A percentile compares a stretch with the other conserved stretches of the same genome.
Conservation (phyloP, 2,797 vertebrate species). For the Epinephelus awoara region DNA sequence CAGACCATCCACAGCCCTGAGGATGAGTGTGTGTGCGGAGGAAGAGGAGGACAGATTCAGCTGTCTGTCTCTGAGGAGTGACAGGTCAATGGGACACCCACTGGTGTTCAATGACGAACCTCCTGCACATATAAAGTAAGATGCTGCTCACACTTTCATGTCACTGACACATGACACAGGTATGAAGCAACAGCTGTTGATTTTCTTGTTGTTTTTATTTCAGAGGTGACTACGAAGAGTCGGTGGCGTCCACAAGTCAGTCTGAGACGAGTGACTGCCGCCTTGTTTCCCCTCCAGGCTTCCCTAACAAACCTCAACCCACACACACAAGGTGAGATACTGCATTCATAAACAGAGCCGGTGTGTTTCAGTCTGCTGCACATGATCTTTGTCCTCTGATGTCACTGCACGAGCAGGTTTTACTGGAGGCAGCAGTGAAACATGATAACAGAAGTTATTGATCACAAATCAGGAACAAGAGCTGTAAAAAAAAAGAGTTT, state of each 20-base stretch:
- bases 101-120: fast-evolving
- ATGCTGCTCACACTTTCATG: not conserved
- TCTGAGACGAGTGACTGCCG: not conserved
- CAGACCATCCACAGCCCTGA: not conserved
- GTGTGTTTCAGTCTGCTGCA: no score
- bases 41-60: not conserved
- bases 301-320: no score
- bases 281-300: not conserved
- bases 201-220: not conserved
- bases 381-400: no score
- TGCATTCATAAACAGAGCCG: no score
- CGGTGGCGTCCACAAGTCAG: not conserved
- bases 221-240: no score
- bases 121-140: not conserved
- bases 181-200: not conserved
- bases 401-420: not conserved
- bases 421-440: not conserved
- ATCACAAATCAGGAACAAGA: not conserved
- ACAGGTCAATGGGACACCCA: not conserved
- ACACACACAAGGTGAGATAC: not conserved
- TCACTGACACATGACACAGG: not conserved
- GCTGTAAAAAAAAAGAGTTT: not conserved
- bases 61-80: not conserved
- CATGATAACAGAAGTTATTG: not conserved
- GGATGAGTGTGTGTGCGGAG: not conserved